Percentiles rank a stretch among this genome's conserved stretches.
Evolutionary conservation across 30 jellyfish, hydroid and myxozoan genomes (phyloP).

Genomic region (Pseudorhiza aurosa): DNA sequence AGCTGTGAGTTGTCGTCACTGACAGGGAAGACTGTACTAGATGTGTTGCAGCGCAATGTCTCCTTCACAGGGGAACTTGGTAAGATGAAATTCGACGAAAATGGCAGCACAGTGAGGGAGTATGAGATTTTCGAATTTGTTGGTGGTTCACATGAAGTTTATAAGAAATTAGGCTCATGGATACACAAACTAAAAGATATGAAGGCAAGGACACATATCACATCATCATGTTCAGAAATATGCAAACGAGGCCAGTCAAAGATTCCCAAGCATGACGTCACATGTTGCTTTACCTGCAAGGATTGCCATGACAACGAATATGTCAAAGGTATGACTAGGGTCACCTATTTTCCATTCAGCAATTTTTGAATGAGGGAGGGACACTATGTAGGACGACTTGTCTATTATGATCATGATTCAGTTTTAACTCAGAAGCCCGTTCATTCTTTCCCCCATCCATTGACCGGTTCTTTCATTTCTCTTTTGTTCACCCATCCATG

Average conservation of each 20-base stretch:
- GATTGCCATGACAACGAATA: slow-evolving; percentile 52
- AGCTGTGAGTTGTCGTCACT: slow-evolving; percentile 1
- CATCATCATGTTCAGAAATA: slow-evolving; percentile 56
- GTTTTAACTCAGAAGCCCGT: too few relatives aligned
- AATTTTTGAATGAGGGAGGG: too few relatives aligned
- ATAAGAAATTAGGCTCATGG: slow-evolving; percentile 70
- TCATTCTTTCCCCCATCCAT: too few relatives aligned
- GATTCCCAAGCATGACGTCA: slow-evolving; percentile 12
- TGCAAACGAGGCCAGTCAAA: slow-evolving; percentile 48
- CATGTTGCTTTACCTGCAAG: slow-evolving; percentile 69
- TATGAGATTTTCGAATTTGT: slow-evolving; percentile 64
- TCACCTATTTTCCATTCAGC: too few relatives aligned
- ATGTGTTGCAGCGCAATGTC: slow-evolving; percentile 18
- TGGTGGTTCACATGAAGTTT: background rate
- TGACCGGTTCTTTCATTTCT: too few relatives aligned
- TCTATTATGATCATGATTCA: too few relatives aligned
- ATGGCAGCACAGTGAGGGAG: slow-evolving; percentile 70
- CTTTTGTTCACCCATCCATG: too few relatives aligned
- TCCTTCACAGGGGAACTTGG: slow-evolving; percentile 75
- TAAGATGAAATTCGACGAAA: slow-evolving; percentile 51
- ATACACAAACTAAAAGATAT: background rate
- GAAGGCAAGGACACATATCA: background rate
- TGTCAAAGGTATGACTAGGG: slow-evolving; percentile 59
- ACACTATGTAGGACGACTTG: too few relatives aligned
- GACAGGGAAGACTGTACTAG: slow-evolving; percentile 12